phyloP scores from a whole-genome alignment of 2,888 invertebrate genomes.

The Thera obeliscata region DNA sequence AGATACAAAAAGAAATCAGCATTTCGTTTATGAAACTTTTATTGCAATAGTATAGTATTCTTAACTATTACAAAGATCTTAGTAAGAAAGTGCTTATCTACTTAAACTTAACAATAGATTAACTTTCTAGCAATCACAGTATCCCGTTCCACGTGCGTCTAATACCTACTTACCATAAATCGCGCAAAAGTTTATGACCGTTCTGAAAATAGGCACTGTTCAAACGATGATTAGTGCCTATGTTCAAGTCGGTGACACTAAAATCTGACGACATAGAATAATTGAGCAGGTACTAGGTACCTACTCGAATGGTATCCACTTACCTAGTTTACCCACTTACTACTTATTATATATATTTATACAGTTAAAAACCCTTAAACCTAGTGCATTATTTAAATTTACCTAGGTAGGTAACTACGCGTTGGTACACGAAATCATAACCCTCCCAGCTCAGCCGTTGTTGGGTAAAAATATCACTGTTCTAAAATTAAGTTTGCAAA shows the following conservation, averaged over 20 bases:
- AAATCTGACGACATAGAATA: not conserved
- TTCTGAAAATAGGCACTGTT: not conserved
- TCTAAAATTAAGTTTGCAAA: conserved; percentile 67
- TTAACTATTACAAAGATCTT: conserved; percentile 52
- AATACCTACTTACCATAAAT: conserved; percentile 6
- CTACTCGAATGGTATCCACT: too few relatives aligned
- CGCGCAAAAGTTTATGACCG: conserved; percentile 1
- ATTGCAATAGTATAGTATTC: conserved; percentile 48
- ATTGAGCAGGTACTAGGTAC: too few relatives aligned
- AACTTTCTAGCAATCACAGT: conserved; percentile 59
- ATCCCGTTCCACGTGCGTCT: conserved; percentile 53
- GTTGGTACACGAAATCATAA: conserved; percentile 17
- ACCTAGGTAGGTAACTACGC: not conserved
- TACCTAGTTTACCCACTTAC: too few relatives aligned
- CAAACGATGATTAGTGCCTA: not conserved
- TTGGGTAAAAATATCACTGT: conserved; percentile 65
- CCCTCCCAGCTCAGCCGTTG: conserved; percentile 26
- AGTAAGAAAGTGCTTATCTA: conserved; percentile 39
- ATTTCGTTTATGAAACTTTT: conserved; percentile 44
- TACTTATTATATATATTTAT: too few relatives aligned
- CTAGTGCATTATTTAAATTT: conserved; percentile 12
- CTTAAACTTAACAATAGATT: conserved; percentile 23
- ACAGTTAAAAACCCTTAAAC: conserved; percentile 28
- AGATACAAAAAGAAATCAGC: conserved; percentile 4
- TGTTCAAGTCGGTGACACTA: conserved; percentile 2